These are phyloP conservation scores for Apodemus agrarius DNA, from an alignment of 2,797 vertebrate genomes.

Conservation along the genomic window DNA sequence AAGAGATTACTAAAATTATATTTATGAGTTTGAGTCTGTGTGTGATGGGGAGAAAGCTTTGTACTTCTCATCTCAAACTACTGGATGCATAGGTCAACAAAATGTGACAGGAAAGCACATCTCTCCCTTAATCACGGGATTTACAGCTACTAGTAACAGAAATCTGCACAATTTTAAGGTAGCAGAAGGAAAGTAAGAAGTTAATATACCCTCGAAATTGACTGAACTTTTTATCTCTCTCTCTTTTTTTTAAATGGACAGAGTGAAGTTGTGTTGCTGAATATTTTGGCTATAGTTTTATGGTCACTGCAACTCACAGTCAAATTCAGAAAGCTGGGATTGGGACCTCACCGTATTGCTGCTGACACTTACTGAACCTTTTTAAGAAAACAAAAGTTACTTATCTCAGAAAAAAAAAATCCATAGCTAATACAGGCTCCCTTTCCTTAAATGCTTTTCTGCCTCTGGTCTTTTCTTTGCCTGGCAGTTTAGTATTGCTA, in stretches of 20 bases:
- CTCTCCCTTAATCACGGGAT: neutral
- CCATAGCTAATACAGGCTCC: neutral
- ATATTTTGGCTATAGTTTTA: neutral
- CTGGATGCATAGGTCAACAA: neutral
- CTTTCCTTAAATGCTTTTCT: conserved; percentile 55
- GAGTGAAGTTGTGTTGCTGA: conserved; percentile 23
- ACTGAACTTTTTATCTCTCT: conserved; percentile 10
- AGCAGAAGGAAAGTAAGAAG: conserved; percentile 14
- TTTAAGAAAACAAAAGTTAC: conserved; percentile 46
- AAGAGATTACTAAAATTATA: conserved; percentile 27
- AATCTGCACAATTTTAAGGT: conserved; percentile 5
- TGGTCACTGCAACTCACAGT: neutral
- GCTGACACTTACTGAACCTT: conserved; percentile 25
- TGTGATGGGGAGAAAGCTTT: conserved; percentile 30
- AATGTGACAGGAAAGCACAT: conserved; percentile 41
- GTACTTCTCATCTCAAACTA: conserved; percentile 11
- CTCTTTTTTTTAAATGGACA: neutral
- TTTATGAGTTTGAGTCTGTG: neutral
- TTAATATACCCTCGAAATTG: neutral
- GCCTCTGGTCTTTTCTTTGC: neutral
- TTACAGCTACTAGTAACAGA: conserved; percentile 3
- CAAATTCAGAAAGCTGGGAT: conserved; percentile 17
- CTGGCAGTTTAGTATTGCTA: conserved; percentile 50
- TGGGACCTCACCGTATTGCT: neutral
- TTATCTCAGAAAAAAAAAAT: conserved; percentile 29